Evolutionary conservation across 2,888 invertebrate genomes (phyloP).

Genomic region (Flexamia atlantica): DNA sequence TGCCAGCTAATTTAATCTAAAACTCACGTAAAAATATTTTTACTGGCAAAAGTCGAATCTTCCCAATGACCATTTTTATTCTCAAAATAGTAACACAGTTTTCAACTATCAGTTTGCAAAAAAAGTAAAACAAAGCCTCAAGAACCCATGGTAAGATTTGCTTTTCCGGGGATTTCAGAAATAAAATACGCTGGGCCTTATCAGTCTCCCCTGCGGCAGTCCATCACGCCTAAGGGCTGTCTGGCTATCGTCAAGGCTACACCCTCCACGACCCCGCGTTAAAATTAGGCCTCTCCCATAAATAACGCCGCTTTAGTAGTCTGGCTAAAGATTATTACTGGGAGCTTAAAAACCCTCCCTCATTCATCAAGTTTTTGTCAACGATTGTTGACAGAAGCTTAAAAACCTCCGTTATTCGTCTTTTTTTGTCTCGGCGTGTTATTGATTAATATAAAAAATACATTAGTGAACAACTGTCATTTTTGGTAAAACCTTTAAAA

Average conservation of each 20-base stretch:
- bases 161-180: not conserved
- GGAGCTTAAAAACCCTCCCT: not conserved
- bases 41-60: too few species aligned
- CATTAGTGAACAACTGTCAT: too few species aligned
- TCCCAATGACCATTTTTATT: too few species aligned
- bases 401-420: too few species aligned
- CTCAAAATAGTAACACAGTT: too few species aligned
- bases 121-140: not conserved
- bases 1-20: too few species aligned
- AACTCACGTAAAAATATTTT: too few species aligned
- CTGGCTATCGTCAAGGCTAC: slow-evolving; percentile 16
- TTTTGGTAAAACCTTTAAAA: too few species aligned
- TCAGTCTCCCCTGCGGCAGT: slow-evolving; percentile 18
- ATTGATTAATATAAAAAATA: too few species aligned
- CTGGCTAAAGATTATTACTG: slow-evolving; percentile 15
- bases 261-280: not conserved
- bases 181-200: slow-evolving; percentile 9
- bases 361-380: not conserved
- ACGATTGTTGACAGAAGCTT: too few species aligned
- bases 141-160: not conserved
- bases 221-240: not conserved
- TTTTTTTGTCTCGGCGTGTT: too few species aligned
- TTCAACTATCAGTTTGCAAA: too few species aligned
- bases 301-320: slow-evolving; percentile 4
- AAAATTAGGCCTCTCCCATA: slow-evolving; percentile 31